Percentiles rank a stretch among this genome's conserved stretches.
Conservation (phyloP, 2,113 vertebrate genomes). For the Brachypodius melanocephalos region DNA sequence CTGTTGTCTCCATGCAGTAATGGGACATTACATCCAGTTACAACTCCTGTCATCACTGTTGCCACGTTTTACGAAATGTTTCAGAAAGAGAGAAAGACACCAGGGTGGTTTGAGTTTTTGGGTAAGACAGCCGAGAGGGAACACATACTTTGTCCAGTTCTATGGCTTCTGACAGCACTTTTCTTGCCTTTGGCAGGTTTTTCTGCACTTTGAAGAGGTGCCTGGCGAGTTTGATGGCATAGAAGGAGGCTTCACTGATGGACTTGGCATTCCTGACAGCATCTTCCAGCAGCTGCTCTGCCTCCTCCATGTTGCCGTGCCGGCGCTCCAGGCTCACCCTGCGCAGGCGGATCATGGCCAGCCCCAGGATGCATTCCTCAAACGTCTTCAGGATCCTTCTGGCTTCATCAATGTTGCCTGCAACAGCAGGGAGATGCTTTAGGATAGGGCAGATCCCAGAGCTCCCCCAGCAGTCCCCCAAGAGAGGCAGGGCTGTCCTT, state of each 20-base stretch:
- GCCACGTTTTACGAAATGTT: not conserved
- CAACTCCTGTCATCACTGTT: constrained; percentile 74
- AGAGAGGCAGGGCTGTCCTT: not conserved
- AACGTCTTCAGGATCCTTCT: constrained; percentile 86
- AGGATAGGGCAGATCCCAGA: not conserved
- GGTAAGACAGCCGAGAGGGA: not conserved
- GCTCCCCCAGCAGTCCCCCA: not conserved
- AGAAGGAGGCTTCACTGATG: constrained; percentile 85
- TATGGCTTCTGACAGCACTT: constrained; percentile 91
- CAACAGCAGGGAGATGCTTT: not conserved
- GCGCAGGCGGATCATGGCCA: constrained; percentile 93
- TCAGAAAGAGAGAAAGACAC: not conserved
- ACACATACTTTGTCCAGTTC: constrained; percentile 90
- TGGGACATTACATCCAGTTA: constrained; percentile 45
- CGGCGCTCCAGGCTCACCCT: constrained; percentile 94
- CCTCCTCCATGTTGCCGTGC: constrained; percentile 91
- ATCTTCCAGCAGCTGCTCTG: constrained; percentile 86
- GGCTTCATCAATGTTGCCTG: constrained; percentile 92
- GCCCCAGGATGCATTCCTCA: constrained; percentile 82
- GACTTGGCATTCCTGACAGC: constrained; percentile 86
- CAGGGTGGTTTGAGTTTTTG: not conserved
- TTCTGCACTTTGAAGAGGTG: constrained; percentile 92
- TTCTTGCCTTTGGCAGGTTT: constrained; percentile 87
- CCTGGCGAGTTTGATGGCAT: constrained; percentile 90
- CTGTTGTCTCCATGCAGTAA: constrained; percentile 77